Evolutionary conservation across 2,888 invertebrate species (phyloP), one percentile per base, ranked within the genome.

Genomic region (Chesias legatella): DNA sequence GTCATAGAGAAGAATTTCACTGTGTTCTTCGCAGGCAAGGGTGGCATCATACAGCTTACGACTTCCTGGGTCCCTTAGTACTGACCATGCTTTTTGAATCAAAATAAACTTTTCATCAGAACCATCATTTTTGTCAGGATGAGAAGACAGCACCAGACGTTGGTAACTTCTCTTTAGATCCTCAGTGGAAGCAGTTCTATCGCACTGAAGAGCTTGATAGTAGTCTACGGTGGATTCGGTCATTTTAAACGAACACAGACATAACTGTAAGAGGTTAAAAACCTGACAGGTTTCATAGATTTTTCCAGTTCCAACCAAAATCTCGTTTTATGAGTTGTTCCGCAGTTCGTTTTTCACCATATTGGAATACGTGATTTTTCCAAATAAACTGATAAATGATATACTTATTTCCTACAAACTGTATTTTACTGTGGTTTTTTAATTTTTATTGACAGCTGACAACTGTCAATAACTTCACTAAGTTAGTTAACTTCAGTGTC

Each of bases 31-130:
- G 65, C 92, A 91, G 36, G 88, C 76, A 38, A 91, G 77, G 56
- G 82, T 75, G 3, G 91, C 90, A 68, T 94, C 93, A 63, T 94
- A 94, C 54, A 90, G 88, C 67, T 89, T 92, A 37, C 93, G 89
- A 31, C 73, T 80, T 27, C 84, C 67, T 22, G 90, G 84, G 68
- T 94, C 89, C 60, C 91, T 89, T 26, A 94, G 73, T 37, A 90
- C 84, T 54, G 91, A 90, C 93, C 94, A 94, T n/a, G 94, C 94
- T 63, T 91, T 89, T 62, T 92, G 91, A 48, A 94, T 89, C 32
- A 66, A 50, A 10, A 75, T 53, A 55, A 88, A 88, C 13, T 50
- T 57, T 3, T 70, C 63, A 26, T 81, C 62, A 36, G 54, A 45
- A n/a, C 62, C 51, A 1, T 38, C 45, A 4, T 53, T 70, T 70